Percentiles rank a stretch among this genome's conserved stretches.
Evolutionary conservation across 1,140 invertebrate species (phyloP).

Genomic region (Orchestia grillus): DNA sequence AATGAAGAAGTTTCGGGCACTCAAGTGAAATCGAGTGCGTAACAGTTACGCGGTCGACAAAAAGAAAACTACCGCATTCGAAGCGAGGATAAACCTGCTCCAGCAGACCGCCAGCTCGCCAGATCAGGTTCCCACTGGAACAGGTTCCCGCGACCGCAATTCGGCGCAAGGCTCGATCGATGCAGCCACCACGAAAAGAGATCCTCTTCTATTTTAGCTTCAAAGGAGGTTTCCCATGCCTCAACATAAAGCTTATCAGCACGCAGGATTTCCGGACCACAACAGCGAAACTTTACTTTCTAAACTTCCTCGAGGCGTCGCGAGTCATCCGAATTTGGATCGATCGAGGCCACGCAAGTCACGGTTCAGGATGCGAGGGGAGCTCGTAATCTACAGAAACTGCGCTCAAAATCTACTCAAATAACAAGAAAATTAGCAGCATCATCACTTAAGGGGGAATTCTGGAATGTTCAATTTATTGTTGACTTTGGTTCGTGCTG

Average conservation of each 20-base stretch:
- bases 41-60: background rate
- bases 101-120: background rate
- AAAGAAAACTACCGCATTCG: background rate
- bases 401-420: background rate
- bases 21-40: conserved; percentile 29
- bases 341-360: background rate
- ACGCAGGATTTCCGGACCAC: background rate
- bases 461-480: background rate
- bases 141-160: background rate
- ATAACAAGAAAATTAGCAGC: background rate
- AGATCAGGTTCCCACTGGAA: background rate
- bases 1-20: background rate
- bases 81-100: background rate
- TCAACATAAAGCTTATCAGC: background rate
- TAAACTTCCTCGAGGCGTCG: background rate
- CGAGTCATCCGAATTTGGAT: background rate
- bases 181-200: background rate
- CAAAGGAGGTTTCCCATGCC: conserved; percentile 5
- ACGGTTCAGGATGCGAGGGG: background rate
- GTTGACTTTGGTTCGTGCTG: background rate
- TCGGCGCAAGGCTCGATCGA: background rate
- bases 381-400: background rate
- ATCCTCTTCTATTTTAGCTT: background rate
- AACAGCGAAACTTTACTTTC: background rate
- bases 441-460: background rate